Evolutionary conservation across 2,888 invertebrate genomes (phyloP), one percentile per base, ranked within the genome.

Genomic region (Drosophila emarginata): DNA sequence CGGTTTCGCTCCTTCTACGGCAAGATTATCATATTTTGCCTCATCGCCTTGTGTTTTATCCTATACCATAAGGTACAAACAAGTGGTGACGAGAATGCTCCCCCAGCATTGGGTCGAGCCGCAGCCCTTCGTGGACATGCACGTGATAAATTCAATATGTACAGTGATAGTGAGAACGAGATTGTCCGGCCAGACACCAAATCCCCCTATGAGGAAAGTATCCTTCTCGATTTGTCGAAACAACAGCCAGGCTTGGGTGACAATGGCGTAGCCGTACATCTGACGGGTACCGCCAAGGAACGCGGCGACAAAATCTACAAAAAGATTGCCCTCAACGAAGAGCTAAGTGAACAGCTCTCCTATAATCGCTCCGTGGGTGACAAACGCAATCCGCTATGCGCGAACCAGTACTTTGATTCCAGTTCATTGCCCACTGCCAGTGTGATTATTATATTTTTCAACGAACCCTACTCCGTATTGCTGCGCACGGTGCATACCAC

Each of bases 381-480:
- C 80, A 89, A 90, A 11, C 88, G 92, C 12, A 89, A 91, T 82
- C 91, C 92, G 0, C 64, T 89, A 37, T 92, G 92, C 68, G 73
- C 73, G 18, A 75, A 66, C 0, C 79, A 89, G 45, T 61, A 87
- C 1, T 96, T 95, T 89, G 94, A 95, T 82, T 67, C 83, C 54
- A 93, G 94, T 4, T 93, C 94, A 64, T 92, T 98, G 61, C 94
- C 94, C 1, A 94, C 94, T 0, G 95, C 96, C 2, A 96, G 96
- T 70, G 94, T 97, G n/a, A 93, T 97, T 70, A 93, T 97, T 40
- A 96, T 97, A 74, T 98, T 97, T 93, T 96, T 95, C 90, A 97
- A 98, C 91, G 98, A 98, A 91, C 96, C 97, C 0, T 97, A 96
- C 93, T 96, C 97, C 54, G 95, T 97, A 40, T 93, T 97, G 50